Percentiles rank a stretch among this genome's conserved stretches.
Evolutionary conservation across 1,140 invertebrate genomes (phyloP).

Genomic region (Holcopasites calliopsidis): DNA sequence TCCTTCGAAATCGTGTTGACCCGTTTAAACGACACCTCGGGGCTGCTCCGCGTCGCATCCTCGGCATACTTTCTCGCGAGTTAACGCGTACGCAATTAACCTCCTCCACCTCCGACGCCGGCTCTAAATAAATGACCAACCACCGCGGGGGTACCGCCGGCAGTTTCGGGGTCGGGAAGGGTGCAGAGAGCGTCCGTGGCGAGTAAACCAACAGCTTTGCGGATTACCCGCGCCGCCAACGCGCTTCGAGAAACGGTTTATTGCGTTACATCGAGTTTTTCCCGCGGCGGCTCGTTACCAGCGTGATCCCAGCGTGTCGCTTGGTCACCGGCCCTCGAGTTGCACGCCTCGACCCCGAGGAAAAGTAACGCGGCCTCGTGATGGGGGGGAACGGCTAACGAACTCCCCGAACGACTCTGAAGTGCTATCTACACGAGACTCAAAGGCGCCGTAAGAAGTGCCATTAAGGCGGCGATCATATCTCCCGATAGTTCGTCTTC

Average conservation of each 20-base stretch:
- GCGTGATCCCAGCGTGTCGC: conserved; percentile 20
- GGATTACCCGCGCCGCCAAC: conserved; percentile 69
- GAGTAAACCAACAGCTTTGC: conserved; percentile 18
- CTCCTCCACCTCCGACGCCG: conserved; percentile 30
- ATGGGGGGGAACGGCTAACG: conserved; percentile 42
- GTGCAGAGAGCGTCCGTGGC: background rate
- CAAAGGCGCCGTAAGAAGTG: conserved; percentile 54
- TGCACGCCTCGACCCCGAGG: conserved; percentile 21
- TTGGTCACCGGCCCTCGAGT: conserved; percentile 12
- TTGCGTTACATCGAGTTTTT: conserved; percentile 76
- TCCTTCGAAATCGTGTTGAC: background rate
- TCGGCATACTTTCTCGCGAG: conserved; percentile 71
- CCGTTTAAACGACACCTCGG: background rate
- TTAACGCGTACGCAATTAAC: conserved; percentile 75
- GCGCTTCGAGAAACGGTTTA: conserved; percentile 59
- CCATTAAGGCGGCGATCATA: conserved; percentile 57
- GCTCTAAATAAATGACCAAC: conserved; percentile 75
- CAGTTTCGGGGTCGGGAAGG: conserved; percentile 2
- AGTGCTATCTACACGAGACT: conserved; percentile 48
- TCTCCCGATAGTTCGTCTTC: conserved; percentile 55
- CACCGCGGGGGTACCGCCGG: conserved; percentile 41
- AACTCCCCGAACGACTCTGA: conserved; percentile 61
- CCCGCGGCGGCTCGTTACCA: conserved; percentile 53
- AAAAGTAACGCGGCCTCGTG: conserved; percentile 12
- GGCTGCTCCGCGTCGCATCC: conserved; percentile 13